Evolutionary conservation across 2,888 invertebrate species (phyloP), one percentile per base, ranked within the genome.

Genomic region (Linyphia triangularis): DNA sequence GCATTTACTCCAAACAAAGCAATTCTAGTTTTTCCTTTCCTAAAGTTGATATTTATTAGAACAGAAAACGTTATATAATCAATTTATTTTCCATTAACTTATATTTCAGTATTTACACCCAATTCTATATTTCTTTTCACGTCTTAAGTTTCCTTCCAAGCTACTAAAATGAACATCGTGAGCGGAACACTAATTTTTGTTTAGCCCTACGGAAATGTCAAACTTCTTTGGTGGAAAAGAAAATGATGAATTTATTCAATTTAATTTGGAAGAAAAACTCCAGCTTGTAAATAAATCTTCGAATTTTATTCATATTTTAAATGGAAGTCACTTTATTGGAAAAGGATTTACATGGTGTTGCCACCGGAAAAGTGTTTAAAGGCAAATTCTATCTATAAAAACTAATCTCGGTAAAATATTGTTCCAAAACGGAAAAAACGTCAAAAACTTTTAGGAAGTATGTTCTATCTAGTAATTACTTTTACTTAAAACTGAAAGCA

Each of bases 381-480:
- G 28, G 78, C 40, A 78, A 78, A 81, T 81, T 78, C 40, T 65
- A 37, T 40, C 37, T 57, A 9, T 22, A 37, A 75, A 61, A 61
- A 69, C 13, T 10, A 22, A 33, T 67, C n/a, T 67, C 33, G 4
- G n/a, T 30, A 73, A 73, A 73, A 65, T 19, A 51, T 51, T 3
- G 13, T n/a, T 43, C 28, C 33, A 19, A 24, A 24, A 3, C 13
- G 28, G n/a, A 81, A 57, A 82, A 40, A 63, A 30, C 33, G 37
- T 13, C 22, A 6, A 7, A 22, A 59, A 43, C 37, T 72, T 43
- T 61, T 16, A 22, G 13, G 6, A 82, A 40, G 63, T 61, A 28
- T 26, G 43, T 72, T 82, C 57, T 61, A 30, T 61, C 72, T 70
- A 19, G 72, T 82, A 82, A 82, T 82, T 82, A 82, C 82, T 82